Percentiles rank a stretch among this genome's conserved stretches.
Evolutionary conservation across 2,888 invertebrate species (phyloP).

Genomic region (Hypena proboscidalis): DNA sequence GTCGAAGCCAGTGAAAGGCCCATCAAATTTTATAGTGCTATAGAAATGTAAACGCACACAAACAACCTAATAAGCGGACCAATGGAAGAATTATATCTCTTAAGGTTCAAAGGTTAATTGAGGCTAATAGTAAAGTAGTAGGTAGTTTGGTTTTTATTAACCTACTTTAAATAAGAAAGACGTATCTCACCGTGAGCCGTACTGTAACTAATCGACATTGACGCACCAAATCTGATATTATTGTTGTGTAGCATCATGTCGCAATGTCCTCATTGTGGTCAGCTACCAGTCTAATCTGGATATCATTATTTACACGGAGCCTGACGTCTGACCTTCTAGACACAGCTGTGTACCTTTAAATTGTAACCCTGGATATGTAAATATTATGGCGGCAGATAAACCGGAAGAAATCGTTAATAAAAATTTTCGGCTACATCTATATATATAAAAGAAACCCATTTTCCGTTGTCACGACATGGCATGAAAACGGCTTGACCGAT

Average conservation of each 20-base stretch:
- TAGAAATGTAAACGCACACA: constrained; percentile 21
- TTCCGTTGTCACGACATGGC: too few relatives aligned
- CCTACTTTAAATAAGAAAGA: constrained; percentile 16
- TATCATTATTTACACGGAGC: background rate
- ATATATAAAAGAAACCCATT: too few relatives aligned
- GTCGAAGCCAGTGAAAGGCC: constrained; percentile 32
- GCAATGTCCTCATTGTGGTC: constrained; percentile 3
- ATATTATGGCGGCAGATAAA: too few relatives aligned
- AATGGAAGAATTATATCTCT: constrained; percentile 14
- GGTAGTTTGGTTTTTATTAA: constrained; percentile 27
- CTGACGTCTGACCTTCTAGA: too few relatives aligned
- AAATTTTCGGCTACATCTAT: too few relatives aligned
- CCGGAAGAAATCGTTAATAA: too few relatives aligned
- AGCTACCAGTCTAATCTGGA: background rate
- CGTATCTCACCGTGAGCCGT: background rate
- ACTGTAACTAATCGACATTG: constrained; percentile 5
- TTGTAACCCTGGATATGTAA: too few relatives aligned
- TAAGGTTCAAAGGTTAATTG: constrained; percentile 38
- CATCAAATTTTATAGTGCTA: constrained; percentile 27
- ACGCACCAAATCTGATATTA: constrained; percentile 2
- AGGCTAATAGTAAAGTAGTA: constrained; percentile 35
- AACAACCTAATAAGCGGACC: constrained; percentile 18
- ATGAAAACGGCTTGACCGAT: too few relatives aligned
- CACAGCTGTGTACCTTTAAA: too few relatives aligned
- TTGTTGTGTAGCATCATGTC: constrained; percentile 2